phyloP scores from a whole-genome alignment of 2,888 invertebrate species.

The Caenorhabditis sp. region DNA sequence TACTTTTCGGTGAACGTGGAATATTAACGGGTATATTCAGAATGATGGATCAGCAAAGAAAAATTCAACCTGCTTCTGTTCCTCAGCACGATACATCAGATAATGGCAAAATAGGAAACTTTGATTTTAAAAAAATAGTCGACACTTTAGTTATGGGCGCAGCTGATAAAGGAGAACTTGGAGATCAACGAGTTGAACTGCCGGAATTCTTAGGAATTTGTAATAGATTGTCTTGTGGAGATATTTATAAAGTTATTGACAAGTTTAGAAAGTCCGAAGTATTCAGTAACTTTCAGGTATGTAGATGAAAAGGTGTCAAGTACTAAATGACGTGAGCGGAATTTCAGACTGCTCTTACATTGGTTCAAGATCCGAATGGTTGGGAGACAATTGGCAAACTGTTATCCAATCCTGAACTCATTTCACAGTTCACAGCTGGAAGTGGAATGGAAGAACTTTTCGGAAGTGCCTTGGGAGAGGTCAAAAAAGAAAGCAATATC shows the following conservation, averaged over 20 bases:
- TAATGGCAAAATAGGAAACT: constrained; percentile 43
- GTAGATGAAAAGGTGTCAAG: background rate
- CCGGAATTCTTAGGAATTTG: constrained; percentile 69
- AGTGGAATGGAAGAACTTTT: constrained; percentile 56
- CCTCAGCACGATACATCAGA: constrained; percentile 36
- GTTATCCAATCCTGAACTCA: constrained; percentile 67
- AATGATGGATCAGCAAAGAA: constrained; percentile 65
- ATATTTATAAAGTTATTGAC: constrained; percentile 69
- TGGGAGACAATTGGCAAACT: constrained; percentile 69
- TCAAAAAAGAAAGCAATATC: constrained; percentile 39
- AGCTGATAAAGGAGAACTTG: constrained; percentile 62
- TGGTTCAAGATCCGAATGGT: constrained; percentile 69
- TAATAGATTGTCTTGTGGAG: constrained; percentile 66
- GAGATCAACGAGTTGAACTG: constrained; percentile 65
- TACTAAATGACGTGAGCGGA: no score
- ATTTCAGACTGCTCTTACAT: constrained; percentile 64
- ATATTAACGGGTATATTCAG: constrained; percentile 66
- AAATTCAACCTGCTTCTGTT: constrained; percentile 39
- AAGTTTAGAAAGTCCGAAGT: constrained; percentile 68
- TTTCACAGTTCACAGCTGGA: constrained; percentile 62
- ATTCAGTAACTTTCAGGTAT: constrained; percentile 69
- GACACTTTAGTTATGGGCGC: constrained; percentile 59
- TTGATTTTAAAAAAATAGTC: constrained; percentile 65
- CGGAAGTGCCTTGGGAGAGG: constrained; percentile 56
- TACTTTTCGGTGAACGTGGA: constrained; percentile 64